Evolutionary conservation across 2,888 invertebrate species (phyloP), one percentile per base, ranked within the genome.

Genomic region (Melipona beecheii): DNA sequence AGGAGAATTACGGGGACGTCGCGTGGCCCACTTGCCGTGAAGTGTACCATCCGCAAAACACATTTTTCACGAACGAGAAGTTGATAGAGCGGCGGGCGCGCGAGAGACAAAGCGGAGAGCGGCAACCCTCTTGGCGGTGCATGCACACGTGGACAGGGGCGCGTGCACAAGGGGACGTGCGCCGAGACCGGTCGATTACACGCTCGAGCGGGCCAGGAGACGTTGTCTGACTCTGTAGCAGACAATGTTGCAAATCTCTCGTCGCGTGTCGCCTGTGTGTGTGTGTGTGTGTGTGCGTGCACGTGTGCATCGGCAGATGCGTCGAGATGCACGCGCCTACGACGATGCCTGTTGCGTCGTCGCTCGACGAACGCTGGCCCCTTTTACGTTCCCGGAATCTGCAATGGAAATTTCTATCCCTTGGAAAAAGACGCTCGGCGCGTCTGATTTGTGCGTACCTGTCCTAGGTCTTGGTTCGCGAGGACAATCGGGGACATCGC

Each of bases 111-210:
- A 77, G 77, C 69, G 56, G 52, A 36, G 69, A 75, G 60, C 73
- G 60, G n/a, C 56, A 62, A 27, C 71, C 68, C 52, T 76, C 66
- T 58, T 31, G 64, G 60, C 17, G 21, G 60, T n/a, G 21, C 66
- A 75, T 71, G 31, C 56, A 60, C 79, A 85, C 73, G 52, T 56
- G 65, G 72, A 64, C 36, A 52, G 17, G 52, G 17, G 60, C 36
- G 75, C 65, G 74, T 73, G 81, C 43, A 78, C 54, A 80, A 87
- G 78, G 52, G 85, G 77, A 81, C 68, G 43, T 43, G 43, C 43
- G 78, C 62, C 69, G 80, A 76, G 86, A 70, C 84, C 75, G 87
- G 85, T 88, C 89, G 91, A 91, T 90, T 90, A 91, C 84, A 90
- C 84, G 89, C 88, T 87, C 86, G 89, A 89, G 85, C 56, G 84